phyloP scores from a whole-genome alignment of 1,140 invertebrate species.

The Drosophila orosa region DNA sequence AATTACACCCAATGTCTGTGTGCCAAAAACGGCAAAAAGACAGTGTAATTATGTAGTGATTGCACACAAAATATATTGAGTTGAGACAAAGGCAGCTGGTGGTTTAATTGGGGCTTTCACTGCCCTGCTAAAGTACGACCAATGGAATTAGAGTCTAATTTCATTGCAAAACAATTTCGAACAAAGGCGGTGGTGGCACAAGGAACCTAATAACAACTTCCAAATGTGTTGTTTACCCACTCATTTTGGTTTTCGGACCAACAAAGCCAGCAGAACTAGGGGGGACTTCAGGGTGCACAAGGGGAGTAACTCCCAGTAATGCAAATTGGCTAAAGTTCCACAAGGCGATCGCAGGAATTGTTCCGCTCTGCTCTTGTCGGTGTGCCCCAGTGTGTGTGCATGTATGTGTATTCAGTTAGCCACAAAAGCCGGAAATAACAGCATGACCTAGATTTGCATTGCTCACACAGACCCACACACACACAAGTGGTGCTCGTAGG shows the following conservation, averaged over 20 bases:
- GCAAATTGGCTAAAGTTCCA: constrained; percentile 62
- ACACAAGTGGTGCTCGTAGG: constrained; percentile 11
- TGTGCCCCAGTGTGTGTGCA: not conserved
- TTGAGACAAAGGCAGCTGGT: not conserved
- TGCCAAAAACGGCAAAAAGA: constrained; percentile 5
- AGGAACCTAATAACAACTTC: constrained; percentile 59
- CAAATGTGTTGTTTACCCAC: constrained; percentile 60
- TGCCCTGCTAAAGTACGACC: constrained; percentile 32
- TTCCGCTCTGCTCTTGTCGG: constrained; percentile 3
- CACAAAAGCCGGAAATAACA: constrained; percentile 77
- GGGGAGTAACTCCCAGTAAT: constrained; percentile 36
- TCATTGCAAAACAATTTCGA: constrained; percentile 77
- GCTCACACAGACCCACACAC: constrained; percentile 15
- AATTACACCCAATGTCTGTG: constrained; percentile 38
- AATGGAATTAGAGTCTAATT: constrained; percentile 76
- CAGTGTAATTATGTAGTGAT: constrained; percentile 14
- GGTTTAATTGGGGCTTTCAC: constrained; percentile 27
- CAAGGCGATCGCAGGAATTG: constrained; percentile 60
- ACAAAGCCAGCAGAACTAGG: constrained; percentile 1
- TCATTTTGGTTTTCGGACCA: constrained; percentile 58
- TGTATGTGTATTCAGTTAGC: constrained; percentile 45
- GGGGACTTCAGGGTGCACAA: not conserved
- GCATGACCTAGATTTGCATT: constrained; percentile 71
- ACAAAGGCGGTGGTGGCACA: constrained; percentile 19
- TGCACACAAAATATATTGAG: not conserved